Evolutionary conservation across 2,113 vertebrate species (phyloP).

Genomic region (Pandion haliaetus): DNA sequence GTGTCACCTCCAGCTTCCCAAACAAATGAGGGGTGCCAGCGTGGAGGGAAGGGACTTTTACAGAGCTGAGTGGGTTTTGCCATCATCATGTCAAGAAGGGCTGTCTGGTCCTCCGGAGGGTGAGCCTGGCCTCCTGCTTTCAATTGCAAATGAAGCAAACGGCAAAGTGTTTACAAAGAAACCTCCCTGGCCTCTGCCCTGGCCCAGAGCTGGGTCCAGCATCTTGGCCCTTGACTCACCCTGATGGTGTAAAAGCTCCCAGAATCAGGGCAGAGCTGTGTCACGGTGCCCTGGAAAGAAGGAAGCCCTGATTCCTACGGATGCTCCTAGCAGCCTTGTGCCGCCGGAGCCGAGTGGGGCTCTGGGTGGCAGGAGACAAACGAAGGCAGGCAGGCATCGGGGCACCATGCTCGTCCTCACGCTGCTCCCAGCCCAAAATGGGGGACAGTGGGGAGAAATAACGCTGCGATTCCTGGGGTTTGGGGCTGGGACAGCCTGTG

Average conservation of each 20-base stretch:
- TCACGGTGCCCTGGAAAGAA: neutral
- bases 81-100: neutral
- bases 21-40: rapidly evolving
- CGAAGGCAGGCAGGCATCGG: rapidly evolving
- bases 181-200: neutral
- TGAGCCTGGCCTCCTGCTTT: neutral
- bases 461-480: neutral
- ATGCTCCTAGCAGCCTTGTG: neutral
- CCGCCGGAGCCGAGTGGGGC: rapidly evolving
- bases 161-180: neutral
- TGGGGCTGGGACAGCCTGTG: neutral
- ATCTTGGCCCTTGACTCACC: neutral
- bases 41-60: neutral
- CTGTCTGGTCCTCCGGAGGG: neutral
- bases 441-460: neutral
- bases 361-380: neutral
- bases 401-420: rapidly evolving
- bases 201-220: neutral
- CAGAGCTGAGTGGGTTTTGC: neutral
- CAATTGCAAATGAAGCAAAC: constrained; percentile 31
- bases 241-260: neutral
- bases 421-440: neutral
- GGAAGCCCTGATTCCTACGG: neutral
- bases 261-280: neutral
- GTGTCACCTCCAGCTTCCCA: neutral